Percentiles rank a stretch among this genome's conserved stretches.
phyloP scores from a whole-genome alignment of 2,888 invertebrate genomes.

The Pediacus dermestoides region DNA sequence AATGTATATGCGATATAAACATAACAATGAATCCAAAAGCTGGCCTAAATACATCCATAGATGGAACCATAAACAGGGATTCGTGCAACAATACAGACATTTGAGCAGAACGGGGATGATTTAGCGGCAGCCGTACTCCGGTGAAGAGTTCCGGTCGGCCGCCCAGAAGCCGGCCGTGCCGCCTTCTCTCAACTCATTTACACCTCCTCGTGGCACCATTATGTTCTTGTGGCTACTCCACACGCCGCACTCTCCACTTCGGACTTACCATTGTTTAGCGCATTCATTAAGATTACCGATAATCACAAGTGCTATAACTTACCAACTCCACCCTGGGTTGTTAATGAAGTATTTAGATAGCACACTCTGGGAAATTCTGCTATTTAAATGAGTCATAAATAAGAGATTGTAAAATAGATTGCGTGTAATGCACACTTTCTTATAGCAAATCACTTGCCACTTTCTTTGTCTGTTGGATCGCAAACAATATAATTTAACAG shows the following conservation, averaged over 20 bases:
- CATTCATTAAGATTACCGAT: constrained; percentile 47
- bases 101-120: constrained; percentile 33
- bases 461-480: too few species aligned
- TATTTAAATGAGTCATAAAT: constrained; percentile 44
- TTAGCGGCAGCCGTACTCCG: constrained; percentile 28
- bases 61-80: constrained; percentile 26
- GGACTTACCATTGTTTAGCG: constrained; percentile 40
- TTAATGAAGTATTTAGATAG: constrained; percentile 47
- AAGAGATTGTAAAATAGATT: constrained; percentile 36
- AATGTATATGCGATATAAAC: constrained; percentile 21
- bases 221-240: constrained; percentile 28
- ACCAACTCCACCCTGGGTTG: constrained; percentile 36
- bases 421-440: constrained; percentile 16
- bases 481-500: too few species aligned
- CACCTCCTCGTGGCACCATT: constrained; percentile 35
- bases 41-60: constrained; percentile 27
- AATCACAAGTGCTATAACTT: constrained; percentile 44
- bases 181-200: constrained; percentile 29
- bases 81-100: constrained; percentile 34
- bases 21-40: constrained; percentile 25
- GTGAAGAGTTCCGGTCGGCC: constrained; percentile 37
- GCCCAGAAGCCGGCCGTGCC: constrained; percentile 16
- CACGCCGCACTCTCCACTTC: constrained; percentile 20
- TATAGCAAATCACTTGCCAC: constrained; percentile 8
- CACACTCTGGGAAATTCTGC: constrained; percentile 39